phyloP scores from a whole-genome alignment of 2,888 invertebrate genomes.

The Theristus sp. region DNA sequence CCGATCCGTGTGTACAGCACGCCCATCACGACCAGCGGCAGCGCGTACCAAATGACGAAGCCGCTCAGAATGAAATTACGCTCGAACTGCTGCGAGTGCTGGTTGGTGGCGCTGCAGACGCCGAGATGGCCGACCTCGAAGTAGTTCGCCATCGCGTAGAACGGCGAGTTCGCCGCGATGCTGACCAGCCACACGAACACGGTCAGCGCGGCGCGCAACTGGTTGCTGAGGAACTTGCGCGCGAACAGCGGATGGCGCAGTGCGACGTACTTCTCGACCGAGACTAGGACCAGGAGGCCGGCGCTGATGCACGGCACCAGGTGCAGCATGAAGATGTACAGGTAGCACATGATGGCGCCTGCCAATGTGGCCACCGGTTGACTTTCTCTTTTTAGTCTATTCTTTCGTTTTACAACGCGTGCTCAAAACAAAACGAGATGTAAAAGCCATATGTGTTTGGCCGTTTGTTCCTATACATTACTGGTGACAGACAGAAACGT shows the following conservation, averaged over 20 bases:
- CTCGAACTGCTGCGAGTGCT: no score
- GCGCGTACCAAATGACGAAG: slow-evolving; percentile 53
- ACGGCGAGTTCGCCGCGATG: slow-evolving; percentile 12
- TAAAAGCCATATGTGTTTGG: neutral
- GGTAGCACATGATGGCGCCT: slow-evolving; percentile 65
- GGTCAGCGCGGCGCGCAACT: slow-evolving; percentile 14
- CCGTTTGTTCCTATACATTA: no score
- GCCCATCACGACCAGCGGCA: slow-evolving; percentile 53
- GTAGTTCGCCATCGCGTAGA: slow-evolving; percentile 12
- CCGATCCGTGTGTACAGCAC: slow-evolving; percentile 65
- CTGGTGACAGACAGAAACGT: no score
- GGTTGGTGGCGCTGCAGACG: slow-evolving; percentile 6
- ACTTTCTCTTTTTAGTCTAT: slow-evolving; percentile 42
- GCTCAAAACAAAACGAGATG: neutral
- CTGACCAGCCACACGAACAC: slow-evolving; percentile 13
- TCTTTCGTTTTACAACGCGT: neutral
- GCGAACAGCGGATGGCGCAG: slow-evolving; percentile 28
- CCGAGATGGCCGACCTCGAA: slow-evolving; percentile 6
- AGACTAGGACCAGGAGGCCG: slow-evolving; percentile 64
- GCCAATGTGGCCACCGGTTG: slow-evolving; percentile 53
- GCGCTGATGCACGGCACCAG: slow-evolving; percentile 65
- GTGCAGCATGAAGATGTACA: slow-evolving; percentile 71
- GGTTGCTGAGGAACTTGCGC: slow-evolving; percentile 17
- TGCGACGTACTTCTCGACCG: slow-evolving; percentile 65
- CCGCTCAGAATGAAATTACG: no score